phyloP scores from a whole-genome alignment of 2,797 vertebrate species.

The Craterocephalus amniculus region DNA sequence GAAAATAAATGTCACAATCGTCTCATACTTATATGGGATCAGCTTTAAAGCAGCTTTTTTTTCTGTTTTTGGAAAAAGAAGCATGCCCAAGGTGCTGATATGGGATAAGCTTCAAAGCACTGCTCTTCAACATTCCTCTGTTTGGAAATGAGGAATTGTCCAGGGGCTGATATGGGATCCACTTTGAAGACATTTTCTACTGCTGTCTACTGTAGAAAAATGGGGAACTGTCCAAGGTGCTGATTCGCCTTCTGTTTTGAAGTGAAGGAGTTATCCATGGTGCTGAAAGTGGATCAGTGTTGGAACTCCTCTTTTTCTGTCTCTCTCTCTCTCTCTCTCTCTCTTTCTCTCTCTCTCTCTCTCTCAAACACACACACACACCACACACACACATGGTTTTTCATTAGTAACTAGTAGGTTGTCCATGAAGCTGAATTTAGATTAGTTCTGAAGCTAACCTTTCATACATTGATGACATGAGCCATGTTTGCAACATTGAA shows the following conservation, averaged over 20 bases:
- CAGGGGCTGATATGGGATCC: conserved; percentile 18
- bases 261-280: neutral
- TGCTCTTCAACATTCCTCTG: conserved; percentile 16
- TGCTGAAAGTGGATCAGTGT: conserved; percentile 14
- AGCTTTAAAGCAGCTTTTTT: conserved; percentile 28
- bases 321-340: too few relatives aligned
- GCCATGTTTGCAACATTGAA: neutral
- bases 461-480: neutral
- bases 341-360: neutral
- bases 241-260: conserved; percentile 5
- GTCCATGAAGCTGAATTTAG: neutral
- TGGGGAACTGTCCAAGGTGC: conserved; percentile 29
- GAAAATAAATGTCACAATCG: conserved; percentile 8
- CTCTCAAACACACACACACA: too few relatives aligned
- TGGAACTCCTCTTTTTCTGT: neutral
- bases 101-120: conserved; percentile 28
- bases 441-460: neutral
- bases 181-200: conserved; percentile 23
- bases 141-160: conserved; percentile 27
- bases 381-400: neutral
- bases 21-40: conserved; percentile 30
- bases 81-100: conserved; percentile 38
- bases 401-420: conserved; percentile 4
- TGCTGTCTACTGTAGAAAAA: conserved; percentile 3
- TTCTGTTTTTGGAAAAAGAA: conserved; percentile 6